Base-by-base conservation (phyloP, 2,888 invertebrate species). In the Eutolmus rufibarbis region DNA sequence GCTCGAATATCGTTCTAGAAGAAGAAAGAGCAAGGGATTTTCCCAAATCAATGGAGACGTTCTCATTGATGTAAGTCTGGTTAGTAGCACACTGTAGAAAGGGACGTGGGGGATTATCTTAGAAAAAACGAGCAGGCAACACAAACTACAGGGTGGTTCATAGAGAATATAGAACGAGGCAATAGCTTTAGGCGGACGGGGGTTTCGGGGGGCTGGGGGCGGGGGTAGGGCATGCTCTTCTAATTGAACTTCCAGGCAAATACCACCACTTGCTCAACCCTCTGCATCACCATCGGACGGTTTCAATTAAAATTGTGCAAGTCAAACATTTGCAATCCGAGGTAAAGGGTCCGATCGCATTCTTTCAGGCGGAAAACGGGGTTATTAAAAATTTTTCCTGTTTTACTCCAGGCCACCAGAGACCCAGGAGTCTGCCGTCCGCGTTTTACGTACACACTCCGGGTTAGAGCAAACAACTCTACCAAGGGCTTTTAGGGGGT, bases 1-100 rank as follows among this genome's bases (percentile, higher is more conserved):
- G 74, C 85, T 74, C 85, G 74, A 46, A 37, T 74, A 74, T 85
- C 85, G 16, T 85, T 85, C 85, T 85, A 85, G n/a, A 85, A 85
- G 31, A 85, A 43, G 46, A 74, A 85, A 76, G 76, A 76, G 66
- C 66, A 23, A 28, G 66, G 66, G 23, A 66, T 66, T 66, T 66
- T 66, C 66, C 23, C 66, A 9, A 66, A 66, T 66, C 66, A 66
- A 66, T 66, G 66, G 23, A 66, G 66, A 9, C 66, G 23, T 66
- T 66, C 66, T 66, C 66, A 8, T 66, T 66, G 66, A 66, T 28
- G 12, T 23, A 19, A 23, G 9, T 9, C 66, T 9, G 7, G 66
- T 66, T 66, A 66, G 66, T 66, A 66, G 66, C 66, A 66, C 66
- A 66, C 66, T 66, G 9, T 46, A 46, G 43, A 46, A 23, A 23